A percentile compares a stretch with the other conserved stretches of the same genome.
These are phyloP conservation scores for Drepana falcataria DNA, from an alignment of 2,888 invertebrate genomes.

Conservation along the genomic window DNA sequence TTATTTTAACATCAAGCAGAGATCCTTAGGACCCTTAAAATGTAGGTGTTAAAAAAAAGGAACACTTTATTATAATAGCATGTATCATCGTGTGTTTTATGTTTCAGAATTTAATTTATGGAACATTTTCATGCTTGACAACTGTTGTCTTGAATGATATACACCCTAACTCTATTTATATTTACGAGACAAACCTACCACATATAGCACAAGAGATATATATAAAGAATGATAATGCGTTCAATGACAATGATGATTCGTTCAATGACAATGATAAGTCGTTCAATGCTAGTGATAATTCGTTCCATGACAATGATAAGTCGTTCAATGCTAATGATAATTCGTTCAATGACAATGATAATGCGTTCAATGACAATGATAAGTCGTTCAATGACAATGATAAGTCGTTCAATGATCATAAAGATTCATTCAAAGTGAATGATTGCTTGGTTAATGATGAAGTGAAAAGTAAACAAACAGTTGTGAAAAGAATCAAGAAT, in stretches of 20 bases:
- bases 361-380: background rate
- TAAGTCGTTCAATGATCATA: background rate
- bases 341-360: background rate
- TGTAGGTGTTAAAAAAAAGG: too few relatives aligned
- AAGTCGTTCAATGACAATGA: background rate
- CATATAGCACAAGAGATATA: background rate
- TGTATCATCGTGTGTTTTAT: too few relatives aligned
- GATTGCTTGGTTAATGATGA: background rate
- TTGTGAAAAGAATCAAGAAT: background rate
- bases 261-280: background rate
- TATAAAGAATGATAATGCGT: background rate
- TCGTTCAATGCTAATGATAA: background rate
- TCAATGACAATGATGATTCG: too few relatives aligned
- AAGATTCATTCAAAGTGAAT: background rate
- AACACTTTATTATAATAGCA: too few relatives aligned
- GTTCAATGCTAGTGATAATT: background rate
- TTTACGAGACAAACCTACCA: background rate
- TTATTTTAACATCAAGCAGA: too few relatives aligned
- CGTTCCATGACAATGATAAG: background rate
- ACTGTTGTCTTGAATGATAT: conserved; percentile 8
- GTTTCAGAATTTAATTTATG: conserved; percentile 7
- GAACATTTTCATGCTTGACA: conserved; percentile 9
- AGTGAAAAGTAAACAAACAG: background rate
- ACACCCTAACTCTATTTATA: conserved; percentile 5
- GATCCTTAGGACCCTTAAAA: too few relatives aligned